Conservation (phyloP, 2,888 invertebrate species). For the Ectobius pallidus region DNA sequence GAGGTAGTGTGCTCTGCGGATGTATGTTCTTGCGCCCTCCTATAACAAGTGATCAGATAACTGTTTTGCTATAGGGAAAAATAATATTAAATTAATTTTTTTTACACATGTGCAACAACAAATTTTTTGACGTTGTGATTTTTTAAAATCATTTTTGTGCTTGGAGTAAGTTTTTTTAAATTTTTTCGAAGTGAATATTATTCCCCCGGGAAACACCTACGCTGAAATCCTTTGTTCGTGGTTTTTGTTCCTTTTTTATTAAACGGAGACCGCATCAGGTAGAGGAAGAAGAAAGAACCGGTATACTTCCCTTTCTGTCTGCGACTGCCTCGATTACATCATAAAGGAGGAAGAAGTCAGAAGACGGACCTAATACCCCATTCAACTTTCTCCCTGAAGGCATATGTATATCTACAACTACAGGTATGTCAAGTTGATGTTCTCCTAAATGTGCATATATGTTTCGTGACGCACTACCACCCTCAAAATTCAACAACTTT, state of each 20-base stretch:
- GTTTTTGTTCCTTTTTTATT: constrained; percentile 5
- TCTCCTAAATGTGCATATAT: no score
- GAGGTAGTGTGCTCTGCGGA: neutral
- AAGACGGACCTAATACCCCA: no score
- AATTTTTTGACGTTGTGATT: neutral
- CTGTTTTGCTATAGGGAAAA: neutral
- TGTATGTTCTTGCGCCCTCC: no score
- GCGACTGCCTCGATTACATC: no score
- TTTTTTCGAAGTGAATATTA: neutral
- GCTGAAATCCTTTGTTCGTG: constrained; percentile 19
- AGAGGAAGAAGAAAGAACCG: no score
- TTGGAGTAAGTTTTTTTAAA: constrained; percentile 4
- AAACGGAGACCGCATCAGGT: neutral
- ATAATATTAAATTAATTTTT: neutral
- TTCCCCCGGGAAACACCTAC: neutral
- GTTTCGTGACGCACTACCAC: no score
- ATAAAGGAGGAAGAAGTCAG: no score
- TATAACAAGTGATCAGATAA: neutral
- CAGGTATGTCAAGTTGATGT: no score
- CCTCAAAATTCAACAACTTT: no score
- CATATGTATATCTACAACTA: no score
- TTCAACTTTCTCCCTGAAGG: no score
- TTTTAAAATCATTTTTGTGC: constrained; percentile 12
- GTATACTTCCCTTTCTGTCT: no score
- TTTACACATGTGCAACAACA: neutral